Evolutionary conservation across 2,888 invertebrate species (phyloP).

Genomic region (Aporophyla lueneburgensis): DNA sequence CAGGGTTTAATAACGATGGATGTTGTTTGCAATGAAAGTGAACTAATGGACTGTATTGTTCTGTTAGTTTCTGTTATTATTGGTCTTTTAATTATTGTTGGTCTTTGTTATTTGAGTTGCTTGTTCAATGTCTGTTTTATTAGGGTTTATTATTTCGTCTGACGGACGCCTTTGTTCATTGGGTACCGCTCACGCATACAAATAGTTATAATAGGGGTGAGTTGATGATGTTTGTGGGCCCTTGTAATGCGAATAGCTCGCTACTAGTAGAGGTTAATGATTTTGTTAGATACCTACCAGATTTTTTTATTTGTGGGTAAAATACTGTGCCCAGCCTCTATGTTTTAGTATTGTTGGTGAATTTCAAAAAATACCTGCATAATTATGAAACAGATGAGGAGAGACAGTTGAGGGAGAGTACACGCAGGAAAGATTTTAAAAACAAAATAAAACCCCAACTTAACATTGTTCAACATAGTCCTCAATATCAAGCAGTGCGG

Average conservation of each 20-base stretch:
- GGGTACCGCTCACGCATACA: neutral
- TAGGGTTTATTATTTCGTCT: neutral
- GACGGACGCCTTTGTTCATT: slow-evolving; percentile 14
- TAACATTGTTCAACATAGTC: no score
- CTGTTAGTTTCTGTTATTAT: slow-evolving; percentile 21
- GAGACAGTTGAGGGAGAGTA: no score
- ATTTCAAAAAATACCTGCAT: no score
- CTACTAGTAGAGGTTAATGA: neutral
- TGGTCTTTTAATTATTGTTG: slow-evolving; percentile 47
- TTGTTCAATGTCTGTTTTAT: slow-evolving; percentile 22
- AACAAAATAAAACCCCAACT: no score
- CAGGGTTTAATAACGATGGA: slow-evolving; percentile 48
- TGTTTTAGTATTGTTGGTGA: no score
- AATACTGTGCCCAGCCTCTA: no score
- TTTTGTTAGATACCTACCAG: neutral
- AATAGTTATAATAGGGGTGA: no score
- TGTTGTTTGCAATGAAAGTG: slow-evolving; percentile 47
- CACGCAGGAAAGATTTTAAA: no score
- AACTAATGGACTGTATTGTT: slow-evolving; percentile 49
- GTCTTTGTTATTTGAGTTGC: slow-evolving; percentile 25
- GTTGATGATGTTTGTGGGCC: neutral
- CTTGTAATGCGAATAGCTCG: neutral
- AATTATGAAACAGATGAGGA: no score
- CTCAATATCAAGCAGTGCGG: no score
- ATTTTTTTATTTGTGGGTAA: no score